Evolutionary conservation across 2,888 invertebrate species (phyloP), one percentile per base, ranked within the genome.

Genomic region (Seira sanloemensis): DNA sequence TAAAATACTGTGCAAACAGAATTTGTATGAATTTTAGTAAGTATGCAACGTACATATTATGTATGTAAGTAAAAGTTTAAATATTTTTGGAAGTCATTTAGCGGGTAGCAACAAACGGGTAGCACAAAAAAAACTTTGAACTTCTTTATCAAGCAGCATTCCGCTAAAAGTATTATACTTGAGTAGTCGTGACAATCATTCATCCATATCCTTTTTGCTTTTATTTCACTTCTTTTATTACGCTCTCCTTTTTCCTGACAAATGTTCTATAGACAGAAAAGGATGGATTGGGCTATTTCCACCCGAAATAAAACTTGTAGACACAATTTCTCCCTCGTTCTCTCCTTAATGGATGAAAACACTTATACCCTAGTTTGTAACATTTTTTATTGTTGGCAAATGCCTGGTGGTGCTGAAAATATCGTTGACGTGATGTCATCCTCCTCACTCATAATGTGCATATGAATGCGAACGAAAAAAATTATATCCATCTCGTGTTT

Each of bases 381-480:
- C 37, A 37, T 37, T 37, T 37, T 37, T 37, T 37, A 37, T 37
- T 37, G 37, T 37, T 37, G 54, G 58, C 65, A 73, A 73, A 65
- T 65, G 67, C 65, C 72, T 71, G 79, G 79, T 71, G 79, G 79
- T 79, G 72, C 73, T 66, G 79, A 79, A 73, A 78, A 73, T 67
- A 73, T 79, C 79, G 72, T 54, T 65, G 79, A 79, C 73, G 37
- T 67, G 73, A 37, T 37, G 37, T 37, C 37, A 37, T 37, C 37
- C 37, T 73, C 26, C 73, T n/a, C n/a, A n/a, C n/a, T 46, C 23
- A 73, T 73, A 75, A 71, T 82, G n/a, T 54, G 16, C 21, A 71
- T 50, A 66, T 37, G 62, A 62, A 58, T 50, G 37, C 27, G 66
- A 27, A 75, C 37, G 80, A 37, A 68, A 50, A 69, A 75, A 12